Evolutionary conservation across 1,140 invertebrate genomes (phyloP).

Genomic region (Drosophila subobscura): DNA sequence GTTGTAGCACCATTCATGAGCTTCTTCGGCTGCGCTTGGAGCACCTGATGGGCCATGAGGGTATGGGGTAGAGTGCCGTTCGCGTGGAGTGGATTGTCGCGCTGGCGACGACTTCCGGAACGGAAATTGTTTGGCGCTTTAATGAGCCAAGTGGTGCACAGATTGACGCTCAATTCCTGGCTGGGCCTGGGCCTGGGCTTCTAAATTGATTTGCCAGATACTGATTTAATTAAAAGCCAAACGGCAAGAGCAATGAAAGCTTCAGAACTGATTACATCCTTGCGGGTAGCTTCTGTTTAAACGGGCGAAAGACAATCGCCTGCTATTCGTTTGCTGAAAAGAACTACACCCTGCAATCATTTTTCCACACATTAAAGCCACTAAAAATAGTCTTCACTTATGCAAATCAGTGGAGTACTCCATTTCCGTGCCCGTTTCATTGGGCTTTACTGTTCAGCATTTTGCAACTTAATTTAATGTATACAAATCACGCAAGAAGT

Average conservation of each 20-base stretch:
- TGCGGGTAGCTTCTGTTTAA: conserved; percentile 8
- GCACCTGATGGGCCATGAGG: neutral
- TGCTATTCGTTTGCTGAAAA: no score
- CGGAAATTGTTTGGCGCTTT: conserved; percentile 67
- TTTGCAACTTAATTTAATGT: conserved; percentile 37
- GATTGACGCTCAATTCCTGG: conserved; percentile 4
- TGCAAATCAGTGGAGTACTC: neutral
- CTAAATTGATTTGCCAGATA: conserved; percentile 63
- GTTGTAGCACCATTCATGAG: conserved; percentile 4
- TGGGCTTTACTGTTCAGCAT: neutral
- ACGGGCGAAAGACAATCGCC: neutral
- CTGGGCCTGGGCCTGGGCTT: neutral
- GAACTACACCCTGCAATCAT: no score
- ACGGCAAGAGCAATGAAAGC: conserved; percentile 52
- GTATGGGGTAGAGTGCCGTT: conserved; percentile 7
- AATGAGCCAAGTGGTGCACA: conserved; percentile 57
- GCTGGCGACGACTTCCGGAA: conserved; percentile 51
- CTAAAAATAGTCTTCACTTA: no score
- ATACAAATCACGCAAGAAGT: conserved; percentile 34
- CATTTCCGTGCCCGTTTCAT: neutral
- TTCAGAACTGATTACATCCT: conserved; percentile 4
- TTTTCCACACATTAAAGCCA: no score
- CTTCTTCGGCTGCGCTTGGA: neutral
- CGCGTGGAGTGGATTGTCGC: conserved; percentile 40
- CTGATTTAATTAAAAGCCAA: conserved; percentile 71